phyloP scores from a whole-genome alignment of 2,888 invertebrate species.

The Zhengitettix transpicula region DNA sequence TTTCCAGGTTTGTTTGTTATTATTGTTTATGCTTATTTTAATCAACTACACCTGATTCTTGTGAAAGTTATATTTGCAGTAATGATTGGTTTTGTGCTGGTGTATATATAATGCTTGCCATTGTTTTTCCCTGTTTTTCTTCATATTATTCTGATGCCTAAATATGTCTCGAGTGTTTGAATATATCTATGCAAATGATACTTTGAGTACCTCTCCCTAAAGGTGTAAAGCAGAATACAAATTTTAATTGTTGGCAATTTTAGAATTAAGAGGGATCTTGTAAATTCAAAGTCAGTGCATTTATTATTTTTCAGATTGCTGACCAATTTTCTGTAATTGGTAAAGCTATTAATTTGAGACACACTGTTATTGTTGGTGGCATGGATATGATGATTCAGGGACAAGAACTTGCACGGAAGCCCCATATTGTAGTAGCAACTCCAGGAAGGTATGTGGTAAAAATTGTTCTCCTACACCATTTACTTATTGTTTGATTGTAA shows the following conservation, averaged over 20 bases:
- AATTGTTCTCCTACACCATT: not conserved
- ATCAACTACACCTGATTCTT: not conserved
- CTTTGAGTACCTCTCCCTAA: no score
- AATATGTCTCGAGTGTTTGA: no score
- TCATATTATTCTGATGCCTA: no score
- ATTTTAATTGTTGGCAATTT: no score
- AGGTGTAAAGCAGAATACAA: no score
- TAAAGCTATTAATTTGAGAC: conserved; percentile 66
- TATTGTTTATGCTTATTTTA: conserved; percentile 11
- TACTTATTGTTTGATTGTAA: no score
- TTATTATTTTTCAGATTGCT: conserved; percentile 46
- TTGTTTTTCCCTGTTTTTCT: no score
- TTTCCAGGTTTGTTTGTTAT: conserved; percentile 45
- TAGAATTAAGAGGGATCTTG: no score
- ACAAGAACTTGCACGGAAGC: conserved; percentile 59
- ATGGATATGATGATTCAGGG: conserved; percentile 85
- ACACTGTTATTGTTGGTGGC: conserved; percentile 85
- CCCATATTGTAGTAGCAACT: conserved; percentile 92
- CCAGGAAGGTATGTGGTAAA: conserved; percentile 47
- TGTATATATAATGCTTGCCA: no score
- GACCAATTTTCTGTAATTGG: conserved; percentile 91
- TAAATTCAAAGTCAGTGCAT: no score
- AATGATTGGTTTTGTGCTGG: not conserved
- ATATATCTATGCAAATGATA: no score
- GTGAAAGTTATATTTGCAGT: not conserved